Evolutionary conservation across 2,888 invertebrate species (phyloP).

Genomic region (Dendrolimus houi): DNA sequence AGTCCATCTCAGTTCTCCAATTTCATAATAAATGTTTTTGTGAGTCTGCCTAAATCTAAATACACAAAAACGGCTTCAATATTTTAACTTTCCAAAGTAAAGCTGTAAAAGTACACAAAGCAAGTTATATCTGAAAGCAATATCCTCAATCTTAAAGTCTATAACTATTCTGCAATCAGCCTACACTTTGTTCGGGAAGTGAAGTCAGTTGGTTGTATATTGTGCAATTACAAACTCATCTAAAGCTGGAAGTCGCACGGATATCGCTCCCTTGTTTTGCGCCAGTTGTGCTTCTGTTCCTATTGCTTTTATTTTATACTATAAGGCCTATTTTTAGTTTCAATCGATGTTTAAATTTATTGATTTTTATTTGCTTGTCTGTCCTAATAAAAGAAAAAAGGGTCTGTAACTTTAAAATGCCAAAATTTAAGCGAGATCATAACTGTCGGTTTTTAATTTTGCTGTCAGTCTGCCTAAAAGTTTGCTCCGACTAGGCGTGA

Average conservation of each 20-base stretch:
- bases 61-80: too few species aligned
- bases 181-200: neutral
- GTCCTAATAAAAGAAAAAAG: too few species aligned
- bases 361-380: too few species aligned
- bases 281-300: neutral
- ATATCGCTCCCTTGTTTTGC: constrained; percentile 11
- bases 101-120: neutral
- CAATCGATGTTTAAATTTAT: neutral
- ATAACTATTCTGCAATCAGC: neutral
- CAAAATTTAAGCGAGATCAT: too few species aligned
- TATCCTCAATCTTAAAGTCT: neutral
- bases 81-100: too few species aligned
- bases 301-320: neutral
- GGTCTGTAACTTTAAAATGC: too few species aligned
- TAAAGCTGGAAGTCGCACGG: constrained; percentile 9
- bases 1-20: too few species aligned
- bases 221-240: constrained; percentile 23
- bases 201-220: constrained; percentile 10
- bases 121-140: neutral
- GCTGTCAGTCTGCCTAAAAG: too few species aligned
- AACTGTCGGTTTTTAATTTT: too few species aligned
- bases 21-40: too few species aligned
- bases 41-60: too few species aligned
- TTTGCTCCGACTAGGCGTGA: too few species aligned
- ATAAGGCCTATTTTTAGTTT: neutral